Base-by-base conservation (phyloP, 2,797 vertebrate species). In the Sitta carolinensis region DNA sequence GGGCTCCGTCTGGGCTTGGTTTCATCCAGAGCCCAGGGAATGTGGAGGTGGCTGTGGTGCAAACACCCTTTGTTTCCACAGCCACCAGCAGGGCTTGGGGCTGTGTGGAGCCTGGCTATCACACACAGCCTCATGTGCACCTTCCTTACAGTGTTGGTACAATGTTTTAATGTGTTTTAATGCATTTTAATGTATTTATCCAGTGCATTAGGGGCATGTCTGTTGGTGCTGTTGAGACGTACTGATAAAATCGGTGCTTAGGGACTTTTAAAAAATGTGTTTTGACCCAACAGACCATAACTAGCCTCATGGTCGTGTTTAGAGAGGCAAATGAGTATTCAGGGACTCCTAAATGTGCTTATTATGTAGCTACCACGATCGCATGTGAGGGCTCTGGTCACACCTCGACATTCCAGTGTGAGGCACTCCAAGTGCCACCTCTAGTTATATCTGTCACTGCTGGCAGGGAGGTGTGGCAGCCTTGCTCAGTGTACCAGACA, bases 361-460 rank as follows among this genome's bases (percentile, higher is more conserved):
- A 23, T 73, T 84, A 57, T 50, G 26, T n/a, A 57, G 66, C 77
- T 85, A 70, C 77, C n/a, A 85, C 0, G 13, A 69, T 92, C 21
- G 20, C 16, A 52, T 4, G 43, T 26, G 62, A 82, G 42, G 30
- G 16, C 25, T 86, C 38, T 63, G 68, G 27, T 42, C 59, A 48
- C 32, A 48, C 18, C 48, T 54, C 0, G 0, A 21, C 26, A 50
- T 64, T 70, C 32, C 30, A 57, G 15, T 0, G 0, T 20, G 10
- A 42, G 43, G 34, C 19, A 51, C 59, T 30, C 10, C 26, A 45
- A 43, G 47, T 6, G 67, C 20, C 59, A 73, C 25, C 59, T 48
- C 38, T 14, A 5, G 34, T 20, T 25, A 3, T 1, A 0, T 45
- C 48, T 57, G 47, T 54, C 48, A 6, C 29, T 66, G 26, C 62